phyloP scores from a whole-genome alignment of 2,888 invertebrate species.

The Conomelus anceps region DNA sequence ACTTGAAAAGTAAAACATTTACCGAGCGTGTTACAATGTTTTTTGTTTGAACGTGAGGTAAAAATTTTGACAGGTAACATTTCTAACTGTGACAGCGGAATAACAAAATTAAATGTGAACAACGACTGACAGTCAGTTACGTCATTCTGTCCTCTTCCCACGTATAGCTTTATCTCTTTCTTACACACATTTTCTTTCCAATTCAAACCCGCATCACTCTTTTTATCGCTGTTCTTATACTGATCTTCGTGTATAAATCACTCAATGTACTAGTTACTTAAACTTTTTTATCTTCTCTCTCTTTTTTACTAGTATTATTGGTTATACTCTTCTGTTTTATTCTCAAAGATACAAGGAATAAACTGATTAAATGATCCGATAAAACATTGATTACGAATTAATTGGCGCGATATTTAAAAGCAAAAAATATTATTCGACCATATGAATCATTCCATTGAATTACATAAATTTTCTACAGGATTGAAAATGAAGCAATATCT shows the following conservation, averaged over 20 bases:
- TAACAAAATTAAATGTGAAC: background rate
- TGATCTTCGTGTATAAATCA: background rate
- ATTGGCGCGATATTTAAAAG: too few species aligned
- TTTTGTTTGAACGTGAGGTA: background rate
- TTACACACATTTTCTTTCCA: background rate
- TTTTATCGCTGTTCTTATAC: background rate
- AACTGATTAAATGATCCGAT: too few species aligned
- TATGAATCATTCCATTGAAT: too few species aligned
- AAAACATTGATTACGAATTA: too few species aligned
- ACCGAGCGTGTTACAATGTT: background rate
- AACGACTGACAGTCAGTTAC: background rate
- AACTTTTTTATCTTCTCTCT: background rate
- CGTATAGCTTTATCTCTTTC: background rate
- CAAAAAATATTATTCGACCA: too few species aligned
- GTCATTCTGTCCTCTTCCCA: background rate
- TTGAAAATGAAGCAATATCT: too few species aligned
- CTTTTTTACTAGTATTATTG: background rate
- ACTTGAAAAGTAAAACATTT: background rate
- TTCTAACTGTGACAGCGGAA: background rate
- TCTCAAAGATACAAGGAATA: too few species aligned
- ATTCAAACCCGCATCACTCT: background rate
- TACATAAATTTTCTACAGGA: too few species aligned
- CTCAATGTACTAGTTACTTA: background rate
- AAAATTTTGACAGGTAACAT: background rate
- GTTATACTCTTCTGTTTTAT: background rate